Percentiles rank a stretch among this genome's conserved stretches.
phyloP scores from a whole-genome alignment of 2,888 invertebrate genomes.

The Norana najaformis region DNA sequence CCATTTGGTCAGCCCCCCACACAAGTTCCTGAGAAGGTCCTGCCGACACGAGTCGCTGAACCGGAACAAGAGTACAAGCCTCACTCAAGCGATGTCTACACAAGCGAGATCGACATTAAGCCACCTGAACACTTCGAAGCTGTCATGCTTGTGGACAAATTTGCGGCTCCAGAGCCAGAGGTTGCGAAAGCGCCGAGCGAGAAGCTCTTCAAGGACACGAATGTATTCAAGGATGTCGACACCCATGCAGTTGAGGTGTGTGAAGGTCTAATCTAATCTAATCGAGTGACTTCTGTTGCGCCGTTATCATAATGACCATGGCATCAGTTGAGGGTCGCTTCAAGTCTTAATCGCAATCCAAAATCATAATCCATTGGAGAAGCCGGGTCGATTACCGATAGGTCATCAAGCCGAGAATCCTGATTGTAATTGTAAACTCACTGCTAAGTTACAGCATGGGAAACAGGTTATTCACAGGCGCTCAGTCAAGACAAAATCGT shows the following conservation, averaged over 20 bases:
- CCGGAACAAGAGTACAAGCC: constrained; percentile 48
- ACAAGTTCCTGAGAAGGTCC: constrained; percentile 42
- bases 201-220: constrained; percentile 57
- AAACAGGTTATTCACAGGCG: too few species aligned
- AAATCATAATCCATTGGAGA: too few species aligned
- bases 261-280: too few species aligned
- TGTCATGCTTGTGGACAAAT: constrained; percentile 30
- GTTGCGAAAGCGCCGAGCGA: constrained; percentile 48
- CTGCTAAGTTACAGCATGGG: too few species aligned
- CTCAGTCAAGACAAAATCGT: too few species aligned
- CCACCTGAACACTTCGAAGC: constrained; percentile 47
- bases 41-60: constrained; percentile 43
- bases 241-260: constrained; percentile 61
- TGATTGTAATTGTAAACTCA: too few species aligned
- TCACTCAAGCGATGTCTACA: constrained; percentile 44
- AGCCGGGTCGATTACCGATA: too few species aligned
- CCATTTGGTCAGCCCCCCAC: constrained; percentile 37
- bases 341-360: too few species aligned
- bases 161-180: constrained; percentile 54
- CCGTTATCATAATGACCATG: too few species aligned
- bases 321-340: too few species aligned
- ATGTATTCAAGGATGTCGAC: constrained; percentile 59
- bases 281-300: too few species aligned
- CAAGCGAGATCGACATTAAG: constrained; percentile 41
- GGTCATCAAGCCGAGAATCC: too few species aligned